Evolutionary conservation across 30 jellyfish, hydroid and myxozoan species (phyloP), one percentile per base, ranked within the genome.

Genomic region (Sanderia malayensis): DNA sequence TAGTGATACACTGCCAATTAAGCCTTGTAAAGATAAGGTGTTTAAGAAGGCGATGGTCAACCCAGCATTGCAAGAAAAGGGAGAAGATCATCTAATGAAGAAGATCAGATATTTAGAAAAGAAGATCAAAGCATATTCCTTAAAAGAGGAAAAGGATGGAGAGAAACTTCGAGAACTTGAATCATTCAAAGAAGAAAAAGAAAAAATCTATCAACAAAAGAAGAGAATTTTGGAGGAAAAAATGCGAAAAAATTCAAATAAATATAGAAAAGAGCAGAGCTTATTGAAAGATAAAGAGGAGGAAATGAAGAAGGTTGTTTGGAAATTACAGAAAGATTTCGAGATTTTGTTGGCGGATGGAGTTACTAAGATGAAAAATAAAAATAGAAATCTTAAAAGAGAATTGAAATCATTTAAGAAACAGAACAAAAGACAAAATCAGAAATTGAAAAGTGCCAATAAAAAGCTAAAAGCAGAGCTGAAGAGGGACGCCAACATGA

Each of bases 231-330:
- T 67, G 49, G 81, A 71, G 53, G 61, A 65, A 58, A 83, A 72
- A 62, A 62, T 67, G 88, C 31, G 86, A 26, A 10, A 70, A 17
- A 73, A 63, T 44, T 52, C 83, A 2, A 82, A 72, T 18, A 82
- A 63, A 46, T 57, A 59, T 13, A 25, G 84, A 46, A 29, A 58
- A 1, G 65, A 61, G 25, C 60, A 32, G 37, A 33, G 31, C 2
- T 3, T 25, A 41, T 20, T 53, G 71, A 70, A 61, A 71, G 34
- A 28, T 1, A 65, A 31, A 44, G 77, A 61, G 49, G 67, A 34
- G 13, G 41, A 82, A 44, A 28, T 71, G 68, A 67, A 82, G 31
- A 71, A 34, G 18, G 74, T 45, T 23, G 34, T 66, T 52, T 31
- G 33, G 61, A 33, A 55, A 22, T 0, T 66, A 69, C 76, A 44